Base-by-base conservation (phyloP, 2,113 vertebrate genomes). In the Datnioides undecimradiatus region DNA sequence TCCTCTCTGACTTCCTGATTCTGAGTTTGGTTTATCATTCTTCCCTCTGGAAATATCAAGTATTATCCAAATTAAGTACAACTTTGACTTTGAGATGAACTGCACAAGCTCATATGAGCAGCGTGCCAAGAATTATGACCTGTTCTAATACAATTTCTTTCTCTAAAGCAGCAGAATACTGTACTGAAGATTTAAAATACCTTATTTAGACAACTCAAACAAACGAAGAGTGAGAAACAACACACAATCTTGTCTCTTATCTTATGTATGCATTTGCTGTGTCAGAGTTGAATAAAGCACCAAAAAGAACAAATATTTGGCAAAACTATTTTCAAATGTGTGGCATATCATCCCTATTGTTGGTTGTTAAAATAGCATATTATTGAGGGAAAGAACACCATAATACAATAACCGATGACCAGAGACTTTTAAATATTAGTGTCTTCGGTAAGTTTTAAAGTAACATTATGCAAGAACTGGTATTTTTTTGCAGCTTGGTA, bases 1-100 rank as follows among this genome's bases (percentile, higher is more conserved):
- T 76, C 62, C 66, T 78, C 72, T 78, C 72, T 72, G 60, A 60
- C 76, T 45, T 63, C 34, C 46, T 76, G 60, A 73, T 55, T 19
- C 25, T 31, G 34, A 63, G 46, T 45, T 59, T 2, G 2, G 25
- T 72, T 76, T 36, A 80, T 72, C 72, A 46, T 27, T 57, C 40
- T 55, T 23, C 78, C 59, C 1, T 1, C 29, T 48, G 60, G 65
- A 60, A 21, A 14, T 46, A 62, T 69, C 49, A 17, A 23, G 64
- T 52, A 54, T 83, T 57, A 54, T 34, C 38, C 54, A 46, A 58
- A 43, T 45, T 63, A 45, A 80, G 72, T 64, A 34, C 57, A 62
- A 34, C 9, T 27, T 19, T 43, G 55, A 66, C 45, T 63, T 36
- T 40, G 6, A 46, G 45, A 73, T 72, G 17, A 77, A 66, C 27